Percentiles rank a stretch among this genome's conserved stretches.
These are phyloP conservation scores for Sebastes itinus DNA, from an alignment of 2,797 vertebrate species.

Conservation along the genomic window DNA sequence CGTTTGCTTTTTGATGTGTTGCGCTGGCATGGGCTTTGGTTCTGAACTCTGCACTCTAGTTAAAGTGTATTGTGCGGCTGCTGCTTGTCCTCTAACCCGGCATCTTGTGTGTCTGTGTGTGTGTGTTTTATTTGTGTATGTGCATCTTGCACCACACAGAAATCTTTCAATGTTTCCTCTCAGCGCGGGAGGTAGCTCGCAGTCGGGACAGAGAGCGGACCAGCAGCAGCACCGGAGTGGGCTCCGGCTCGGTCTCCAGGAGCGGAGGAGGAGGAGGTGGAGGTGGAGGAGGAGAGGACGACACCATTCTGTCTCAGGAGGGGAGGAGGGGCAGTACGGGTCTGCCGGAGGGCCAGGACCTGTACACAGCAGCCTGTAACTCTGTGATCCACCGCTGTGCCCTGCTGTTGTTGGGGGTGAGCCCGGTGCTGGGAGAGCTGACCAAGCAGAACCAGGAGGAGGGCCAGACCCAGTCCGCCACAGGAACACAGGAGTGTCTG, in stretches of 20 bases:
- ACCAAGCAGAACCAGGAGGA: slow-evolving; percentile 87
- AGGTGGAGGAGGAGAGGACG: slow-evolving; percentile 81
- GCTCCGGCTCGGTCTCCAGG: slow-evolving; percentile 76
- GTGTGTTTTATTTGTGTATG: slow-evolving; percentile 30
- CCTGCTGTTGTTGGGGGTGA: slow-evolving; percentile 92
- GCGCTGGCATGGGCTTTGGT: background rate
- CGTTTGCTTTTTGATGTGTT: background rate
- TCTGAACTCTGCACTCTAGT: background rate
- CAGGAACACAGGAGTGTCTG: slow-evolving; percentile 83
- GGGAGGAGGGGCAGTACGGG: slow-evolving; percentile 87
- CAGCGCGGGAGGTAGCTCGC: slow-evolving; percentile 95
- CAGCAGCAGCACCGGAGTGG: slow-evolving; percentile 77
- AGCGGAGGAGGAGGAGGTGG: slow-evolving; percentile 41
- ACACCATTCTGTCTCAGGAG: slow-evolving; percentile 84
- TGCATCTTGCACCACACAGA: slow-evolving; percentile 89
- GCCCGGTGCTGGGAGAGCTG: slow-evolving; percentile 88
- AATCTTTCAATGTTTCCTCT: slow-evolving; percentile 99
- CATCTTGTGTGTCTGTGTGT: slow-evolving; percentile 31
- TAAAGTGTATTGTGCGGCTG: slow-evolving; percentile 7
- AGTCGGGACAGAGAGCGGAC: slow-evolving; percentile 92
- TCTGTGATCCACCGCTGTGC: slow-evolving; percentile 96
- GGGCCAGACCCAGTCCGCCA: slow-evolving; percentile 78
- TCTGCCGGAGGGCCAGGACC: slow-evolving; percentile 92
- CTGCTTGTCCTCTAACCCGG: slow-evolving; percentile 74
- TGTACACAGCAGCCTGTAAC: slow-evolving; percentile 97